Conservation (phyloP, 2,888 invertebrate genomes). For the Aleiodes alternator region DNA sequence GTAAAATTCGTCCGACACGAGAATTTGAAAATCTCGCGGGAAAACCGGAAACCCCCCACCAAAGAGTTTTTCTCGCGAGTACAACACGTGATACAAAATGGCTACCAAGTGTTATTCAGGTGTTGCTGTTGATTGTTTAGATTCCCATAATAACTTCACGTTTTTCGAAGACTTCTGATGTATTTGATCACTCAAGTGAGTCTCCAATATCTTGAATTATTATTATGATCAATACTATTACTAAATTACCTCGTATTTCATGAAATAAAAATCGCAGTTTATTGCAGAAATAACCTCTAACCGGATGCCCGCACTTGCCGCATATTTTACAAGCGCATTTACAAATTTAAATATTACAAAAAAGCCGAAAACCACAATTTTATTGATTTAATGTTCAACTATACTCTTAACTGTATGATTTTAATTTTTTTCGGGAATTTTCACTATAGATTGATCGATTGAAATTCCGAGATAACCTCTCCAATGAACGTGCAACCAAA, state of each 20-base stretch:
- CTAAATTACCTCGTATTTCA: neutral
- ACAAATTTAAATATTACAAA: constrained; percentile 60
- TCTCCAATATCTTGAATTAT: neutral
- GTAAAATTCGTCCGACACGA: no score
- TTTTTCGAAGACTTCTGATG: constrained; percentile 3
- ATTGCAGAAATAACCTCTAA: constrained; percentile 58
- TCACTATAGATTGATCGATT: neutral
- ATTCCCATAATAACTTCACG: neutral
- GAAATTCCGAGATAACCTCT: no score
- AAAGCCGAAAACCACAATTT: neutral
- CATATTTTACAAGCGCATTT: constrained; percentile 55
- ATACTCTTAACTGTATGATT: no score
- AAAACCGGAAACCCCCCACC: no score
- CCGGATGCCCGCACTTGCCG: constrained; percentile 61
- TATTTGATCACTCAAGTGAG: constrained; percentile 23
- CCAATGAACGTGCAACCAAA: no score
- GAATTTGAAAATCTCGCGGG: no score
- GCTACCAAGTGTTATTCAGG: constrained; percentile 43
- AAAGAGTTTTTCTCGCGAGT: no score
- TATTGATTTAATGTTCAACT: no score
- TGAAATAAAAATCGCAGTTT: neutral
- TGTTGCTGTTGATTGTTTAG: neutral
- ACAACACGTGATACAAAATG: constrained; percentile 59
- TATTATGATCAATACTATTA: neutral
- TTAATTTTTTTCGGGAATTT: neutral